Percentiles rank a stretch among this genome's conserved stretches.
These are phyloP conservation scores for Arothron firmamentum DNA, from an alignment of 2,113 vertebrate species.

Conservation along the genomic window DNA sequence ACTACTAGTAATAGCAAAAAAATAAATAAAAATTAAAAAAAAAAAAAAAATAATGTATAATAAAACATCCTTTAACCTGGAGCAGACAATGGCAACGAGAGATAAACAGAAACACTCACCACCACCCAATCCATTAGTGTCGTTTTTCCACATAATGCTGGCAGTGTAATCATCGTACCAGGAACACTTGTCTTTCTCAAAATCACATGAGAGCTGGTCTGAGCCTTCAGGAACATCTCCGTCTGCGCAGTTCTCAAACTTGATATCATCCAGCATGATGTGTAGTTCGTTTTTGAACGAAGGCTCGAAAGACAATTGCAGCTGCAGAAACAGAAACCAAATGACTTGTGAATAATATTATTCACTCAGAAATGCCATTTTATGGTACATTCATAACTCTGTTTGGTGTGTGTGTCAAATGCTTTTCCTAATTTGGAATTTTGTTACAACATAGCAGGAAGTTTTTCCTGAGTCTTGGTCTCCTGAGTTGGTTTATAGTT, in stretches of 20 bases:
- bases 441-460: not conserved
- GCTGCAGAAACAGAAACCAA: conserved; percentile 44
- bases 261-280: conserved; percentile 72
- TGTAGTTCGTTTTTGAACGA: not conserved
- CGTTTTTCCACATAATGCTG: conserved; percentile 57
- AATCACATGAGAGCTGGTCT: conserved; percentile 70
- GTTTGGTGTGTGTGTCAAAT: too few species aligned
- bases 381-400: not conserved
- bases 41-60: not conserved
- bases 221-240: conserved; percentile 61
- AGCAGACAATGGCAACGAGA: not conserved
- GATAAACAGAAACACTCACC: not conserved
- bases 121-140: not conserved
- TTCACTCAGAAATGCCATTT: not conserved
- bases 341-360: not conserved
- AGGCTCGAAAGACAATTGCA: conserved; percentile 40
- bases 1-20: not conserved
- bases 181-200: conserved; percentile 68
- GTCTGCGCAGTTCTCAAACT: conserved; percentile 61
- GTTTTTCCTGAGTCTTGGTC: too few species aligned
- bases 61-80: too few species aligned
- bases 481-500: too few species aligned
- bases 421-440: not conserved
- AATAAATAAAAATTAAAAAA: not conserved
- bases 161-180: conserved; percentile 69